Evolutionary conservation across 2,888 invertebrate genomes (phyloP).

Genomic region (Luperina testacea): DNA sequence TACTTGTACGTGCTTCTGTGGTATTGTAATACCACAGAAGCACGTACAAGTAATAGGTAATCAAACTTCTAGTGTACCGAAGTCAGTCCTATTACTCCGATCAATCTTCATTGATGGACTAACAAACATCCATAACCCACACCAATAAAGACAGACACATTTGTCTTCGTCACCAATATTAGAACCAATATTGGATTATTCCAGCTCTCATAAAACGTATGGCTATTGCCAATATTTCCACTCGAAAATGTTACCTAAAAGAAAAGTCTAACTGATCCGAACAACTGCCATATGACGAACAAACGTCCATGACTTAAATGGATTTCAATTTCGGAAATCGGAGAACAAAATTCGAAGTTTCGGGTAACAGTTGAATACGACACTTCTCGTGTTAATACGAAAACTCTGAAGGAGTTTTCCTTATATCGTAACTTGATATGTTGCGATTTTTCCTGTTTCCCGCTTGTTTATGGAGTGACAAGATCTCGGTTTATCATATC

Average conservation of each 20-base stretch:
- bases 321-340: conserved; percentile 60
- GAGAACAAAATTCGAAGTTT: conserved; percentile 58
- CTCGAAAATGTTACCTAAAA: conserved; percentile 35
- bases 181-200: conserved; percentile 29
- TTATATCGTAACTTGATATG: conserved; percentile 33
- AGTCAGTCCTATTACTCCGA: not conserved
- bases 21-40: not conserved
- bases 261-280: conserved; percentile 47
- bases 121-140: conserved; percentile 19
- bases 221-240: conserved; percentile 33
- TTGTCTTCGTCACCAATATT: conserved; percentile 17
- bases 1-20: too few species aligned
- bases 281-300: conserved; percentile 51
- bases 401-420: conserved; percentile 28
- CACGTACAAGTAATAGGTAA: not conserved
- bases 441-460: conserved; percentile 20
- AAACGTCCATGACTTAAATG: conserved; percentile 52
- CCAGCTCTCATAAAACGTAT: conserved; percentile 24
- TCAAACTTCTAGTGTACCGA: not conserved
- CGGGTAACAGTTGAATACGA: conserved; percentile 45
- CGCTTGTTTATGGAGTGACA: conserved; percentile 10
- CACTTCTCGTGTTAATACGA: conserved; percentile 46
- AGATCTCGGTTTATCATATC: not conserved
- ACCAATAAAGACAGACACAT: conserved; percentile 34
- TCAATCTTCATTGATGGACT: conserved; percentile 28